phyloP scores from a whole-genome alignment of 2,888 invertebrate genomes.

The Drosophila limbata region DNA sequence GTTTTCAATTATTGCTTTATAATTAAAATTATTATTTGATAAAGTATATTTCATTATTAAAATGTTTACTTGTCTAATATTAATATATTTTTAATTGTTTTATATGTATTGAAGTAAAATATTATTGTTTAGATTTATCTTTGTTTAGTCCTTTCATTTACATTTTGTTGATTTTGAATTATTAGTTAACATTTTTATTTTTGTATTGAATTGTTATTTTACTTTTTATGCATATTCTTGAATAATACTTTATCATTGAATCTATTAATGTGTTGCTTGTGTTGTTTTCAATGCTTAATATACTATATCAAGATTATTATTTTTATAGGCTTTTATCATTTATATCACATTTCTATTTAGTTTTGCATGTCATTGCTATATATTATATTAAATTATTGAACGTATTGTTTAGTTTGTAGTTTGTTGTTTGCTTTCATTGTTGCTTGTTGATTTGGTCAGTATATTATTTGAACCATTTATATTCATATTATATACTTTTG shows the following conservation, averaged over 20 bases:
- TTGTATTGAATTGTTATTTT: background rate
- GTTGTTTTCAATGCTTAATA: background rate
- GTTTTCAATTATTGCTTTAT: background rate
- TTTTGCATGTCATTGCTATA: background rate
- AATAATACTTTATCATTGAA: background rate
- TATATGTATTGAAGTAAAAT: background rate
- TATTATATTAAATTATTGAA: background rate
- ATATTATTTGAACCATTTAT: background rate
- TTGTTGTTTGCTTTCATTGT: background rate
- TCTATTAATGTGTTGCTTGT: background rate
- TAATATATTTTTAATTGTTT: background rate
- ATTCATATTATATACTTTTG: background rate
- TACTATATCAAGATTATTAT: background rate
- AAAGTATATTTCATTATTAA: background rate
- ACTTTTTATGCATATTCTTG: background rate
- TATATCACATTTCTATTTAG: background rate
- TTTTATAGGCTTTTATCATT: background rate
- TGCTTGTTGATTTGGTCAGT: background rate
- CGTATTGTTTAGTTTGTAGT: background rate
- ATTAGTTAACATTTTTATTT: background rate
- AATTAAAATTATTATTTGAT: background rate
- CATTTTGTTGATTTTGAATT: background rate
- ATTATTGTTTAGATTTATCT: background rate
- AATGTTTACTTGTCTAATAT: background rate
- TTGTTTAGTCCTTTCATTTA: background rate